Conservation (phyloP, 2,113 vertebrate genomes). For the Osmerus eperlanus region DNA sequence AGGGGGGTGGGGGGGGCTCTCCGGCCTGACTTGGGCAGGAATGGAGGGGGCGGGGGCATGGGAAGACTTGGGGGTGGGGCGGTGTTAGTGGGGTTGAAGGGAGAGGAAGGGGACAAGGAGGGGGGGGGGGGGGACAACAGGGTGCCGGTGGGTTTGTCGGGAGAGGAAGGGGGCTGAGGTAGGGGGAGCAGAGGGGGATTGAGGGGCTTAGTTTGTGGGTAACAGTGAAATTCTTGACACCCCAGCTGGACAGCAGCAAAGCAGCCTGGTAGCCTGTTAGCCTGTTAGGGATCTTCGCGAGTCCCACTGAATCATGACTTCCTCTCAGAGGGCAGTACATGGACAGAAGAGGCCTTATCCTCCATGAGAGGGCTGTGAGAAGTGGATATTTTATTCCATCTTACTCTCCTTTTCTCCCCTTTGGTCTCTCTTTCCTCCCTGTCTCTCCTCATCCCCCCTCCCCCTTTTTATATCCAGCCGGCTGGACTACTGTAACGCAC, state of each 20-base stretch:
- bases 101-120: background rate
- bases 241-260: slow-evolving; percentile 35
- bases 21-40: background rate
- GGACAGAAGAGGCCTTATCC: slow-evolving; percentile 1
- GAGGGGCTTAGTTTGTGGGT: slow-evolving; percentile 17
- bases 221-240: slow-evolving; percentile 19
- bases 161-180: background rate
- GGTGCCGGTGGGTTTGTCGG: background rate
- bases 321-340: slow-evolving; percentile 18
- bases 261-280: slow-evolving; percentile 40
- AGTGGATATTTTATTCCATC: background rate
- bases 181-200: background rate
- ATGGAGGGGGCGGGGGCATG: background rate
- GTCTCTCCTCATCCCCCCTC: background rate
- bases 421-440: background rate
- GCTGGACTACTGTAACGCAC: too few relatives aligned
- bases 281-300: slow-evolving; percentile 33
- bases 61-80: background rate
- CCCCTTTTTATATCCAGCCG: too few relatives aligned
- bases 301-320: slow-evolving; percentile 32
- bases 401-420: background rate
- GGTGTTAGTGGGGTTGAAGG: background rate
- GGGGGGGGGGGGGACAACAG: background rate
- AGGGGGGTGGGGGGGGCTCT: slow-evolving; percentile 29
- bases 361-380: slow-evolving; percentile 7